A percentile compares a stretch with the other conserved stretches of the same genome.
phyloP scores from a whole-genome alignment of 2,797 vertebrate species.

The Leucoraja ocellata region DNA sequence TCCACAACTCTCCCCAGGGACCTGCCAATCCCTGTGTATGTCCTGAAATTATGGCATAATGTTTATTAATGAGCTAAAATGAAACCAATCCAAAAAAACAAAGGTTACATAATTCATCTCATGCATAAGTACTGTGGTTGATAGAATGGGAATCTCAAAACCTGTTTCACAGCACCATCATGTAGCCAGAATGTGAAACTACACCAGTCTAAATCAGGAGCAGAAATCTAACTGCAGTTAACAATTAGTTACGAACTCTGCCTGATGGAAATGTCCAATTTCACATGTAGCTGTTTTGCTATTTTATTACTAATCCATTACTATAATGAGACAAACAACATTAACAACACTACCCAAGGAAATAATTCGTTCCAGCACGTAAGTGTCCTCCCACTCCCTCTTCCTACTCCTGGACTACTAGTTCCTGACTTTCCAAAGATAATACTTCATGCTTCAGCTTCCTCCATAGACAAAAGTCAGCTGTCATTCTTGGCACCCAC shows the following conservation, averaged over 20 bases:
- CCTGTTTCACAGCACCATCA: conserved; percentile 22
- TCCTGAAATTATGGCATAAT: not conserved
- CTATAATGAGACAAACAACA: not conserved
- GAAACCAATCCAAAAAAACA: not conserved
- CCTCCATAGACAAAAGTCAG: no score
- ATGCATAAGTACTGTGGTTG: not conserved
- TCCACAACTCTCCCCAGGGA: no score
- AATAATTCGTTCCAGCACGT: not conserved
- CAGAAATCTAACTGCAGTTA: not conserved
- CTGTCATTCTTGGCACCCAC: no score
- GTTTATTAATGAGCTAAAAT: not conserved
- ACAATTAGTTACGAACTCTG: not conserved
- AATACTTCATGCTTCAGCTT: no score
- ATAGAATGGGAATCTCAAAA: conserved; percentile 21
- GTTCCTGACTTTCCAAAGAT: no score
- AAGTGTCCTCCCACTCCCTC: no score
- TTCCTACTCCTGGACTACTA: no score
- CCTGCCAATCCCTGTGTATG: no score
- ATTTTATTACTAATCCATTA: not conserved
- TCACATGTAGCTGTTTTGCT: not conserved
- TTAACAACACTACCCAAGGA: not conserved
- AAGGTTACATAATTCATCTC: not conserved
- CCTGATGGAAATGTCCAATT: not conserved
- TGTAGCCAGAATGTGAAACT: conserved; percentile 4
- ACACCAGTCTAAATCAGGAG: no score